A percentile compares a stretch with the other conserved stretches of the same genome.
Evolutionary conservation across 2,888 invertebrate genomes (phyloP).

Genomic region (Noctuana brunneofusca): DNA sequence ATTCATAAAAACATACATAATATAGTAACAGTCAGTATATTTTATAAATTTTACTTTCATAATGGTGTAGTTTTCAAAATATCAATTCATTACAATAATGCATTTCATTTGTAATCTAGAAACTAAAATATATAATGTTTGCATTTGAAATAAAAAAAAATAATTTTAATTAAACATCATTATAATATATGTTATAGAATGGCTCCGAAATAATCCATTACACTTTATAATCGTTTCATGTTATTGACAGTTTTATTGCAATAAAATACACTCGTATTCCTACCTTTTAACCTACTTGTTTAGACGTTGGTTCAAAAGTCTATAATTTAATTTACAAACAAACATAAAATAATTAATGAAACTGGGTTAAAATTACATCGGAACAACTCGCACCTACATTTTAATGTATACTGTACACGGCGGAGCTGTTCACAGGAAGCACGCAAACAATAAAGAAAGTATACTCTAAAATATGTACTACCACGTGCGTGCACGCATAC

Average conservation of each 20-base stretch:
- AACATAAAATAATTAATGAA: too few relatives aligned
- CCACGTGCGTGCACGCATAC: too few relatives aligned
- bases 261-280: too few relatives aligned
- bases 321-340: too few relatives aligned
- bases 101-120: constrained; percentile 24
- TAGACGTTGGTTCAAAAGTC: not conserved
- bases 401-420: too few relatives aligned
- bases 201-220: not conserved
- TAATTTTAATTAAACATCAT: constrained; percentile 24
- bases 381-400: too few relatives aligned
- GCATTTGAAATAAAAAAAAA: constrained; percentile 31
- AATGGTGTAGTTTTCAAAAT: not conserved
- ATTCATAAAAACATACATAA: not conserved
- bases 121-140: constrained; percentile 25
- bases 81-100: constrained; percentile 8
- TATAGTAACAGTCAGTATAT: not conserved
- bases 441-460: too few relatives aligned
- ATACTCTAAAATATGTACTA: too few relatives aligned
- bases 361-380: too few relatives aligned
- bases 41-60: not conserved
- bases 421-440: too few relatives aligned
- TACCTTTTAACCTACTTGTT: too few relatives aligned
- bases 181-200: constrained; percentile 4
- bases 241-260: too few relatives aligned
- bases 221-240: not conserved